A percentile compares a stretch with the other conserved stretches of the same genome.
phyloP scores from a whole-genome alignment of 2,113 vertebrate species.

The Odontophorus gujanensis region DNA sequence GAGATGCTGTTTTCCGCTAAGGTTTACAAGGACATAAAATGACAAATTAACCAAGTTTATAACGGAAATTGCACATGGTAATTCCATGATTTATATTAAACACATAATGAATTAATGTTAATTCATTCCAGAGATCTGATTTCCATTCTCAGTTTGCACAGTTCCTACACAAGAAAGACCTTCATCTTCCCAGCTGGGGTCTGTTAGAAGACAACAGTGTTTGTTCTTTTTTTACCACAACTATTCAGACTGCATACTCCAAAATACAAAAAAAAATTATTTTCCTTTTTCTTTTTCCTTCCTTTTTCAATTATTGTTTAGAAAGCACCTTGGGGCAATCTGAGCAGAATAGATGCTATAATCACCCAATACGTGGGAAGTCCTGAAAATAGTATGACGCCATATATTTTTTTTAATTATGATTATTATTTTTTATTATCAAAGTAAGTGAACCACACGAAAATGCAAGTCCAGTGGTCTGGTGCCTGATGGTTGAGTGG shows the following conservation, averaged over 20 bases:
- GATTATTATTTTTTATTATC: background rate
- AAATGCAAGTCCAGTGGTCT: background rate
- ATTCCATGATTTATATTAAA: conserved; percentile 54
- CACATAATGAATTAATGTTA: conserved; percentile 64
- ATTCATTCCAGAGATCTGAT: conserved; percentile 25
- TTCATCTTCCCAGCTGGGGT: background rate
- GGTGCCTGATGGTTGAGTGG: too few relatives aligned
- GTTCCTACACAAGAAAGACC: background rate
- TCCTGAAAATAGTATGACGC: background rate
- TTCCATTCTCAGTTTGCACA: background rate
- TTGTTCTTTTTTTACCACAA: background rate
- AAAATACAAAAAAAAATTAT: background rate
- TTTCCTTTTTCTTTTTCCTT: background rate
- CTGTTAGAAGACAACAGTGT: background rate
- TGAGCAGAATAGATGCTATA: background rate
- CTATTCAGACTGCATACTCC: background rate
- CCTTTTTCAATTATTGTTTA: background rate
- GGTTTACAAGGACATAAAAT: conserved; percentile 38
- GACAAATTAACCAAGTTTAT: conserved; percentile 21
- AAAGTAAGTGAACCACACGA: background rate
- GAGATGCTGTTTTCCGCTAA: background rate
- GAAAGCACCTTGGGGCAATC: background rate
- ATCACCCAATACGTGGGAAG: background rate
- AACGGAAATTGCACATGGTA: conserved; percentile 47
- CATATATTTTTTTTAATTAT: rapidly evolving